Conservation (phyloP, 2,797 vertebrate genomes). For the Sebastes kiyomatsui region DNA sequence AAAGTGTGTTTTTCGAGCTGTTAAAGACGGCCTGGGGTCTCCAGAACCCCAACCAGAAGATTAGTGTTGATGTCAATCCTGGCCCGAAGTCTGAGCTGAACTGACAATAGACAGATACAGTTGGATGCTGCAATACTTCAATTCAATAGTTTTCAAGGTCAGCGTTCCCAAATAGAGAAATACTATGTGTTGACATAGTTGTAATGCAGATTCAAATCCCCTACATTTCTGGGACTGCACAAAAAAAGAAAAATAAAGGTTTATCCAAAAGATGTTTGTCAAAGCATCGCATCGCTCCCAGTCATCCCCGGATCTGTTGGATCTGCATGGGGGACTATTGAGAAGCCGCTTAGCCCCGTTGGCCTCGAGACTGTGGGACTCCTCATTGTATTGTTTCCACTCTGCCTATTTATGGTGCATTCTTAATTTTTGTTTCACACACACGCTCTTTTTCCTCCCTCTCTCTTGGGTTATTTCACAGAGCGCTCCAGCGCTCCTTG, state of each 20-base stretch:
- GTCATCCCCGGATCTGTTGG: slow-evolving; percentile 72
- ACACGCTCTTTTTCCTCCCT: slow-evolving; percentile 39
- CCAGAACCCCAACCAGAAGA: not conserved
- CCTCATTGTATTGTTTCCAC: slow-evolving; percentile 78
- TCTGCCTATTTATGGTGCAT: slow-evolving; percentile 82
- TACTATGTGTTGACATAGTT: slow-evolving; percentile 49
- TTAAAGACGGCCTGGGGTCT: not conserved
- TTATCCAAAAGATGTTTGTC: slow-evolving; percentile 72
- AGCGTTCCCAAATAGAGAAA: slow-evolving; percentile 56
- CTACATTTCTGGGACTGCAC: slow-evolving; percentile 60
- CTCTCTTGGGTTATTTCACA: slow-evolving; percentile 82
- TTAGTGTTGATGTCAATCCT: not conserved
- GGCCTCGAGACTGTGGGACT: slow-evolving; percentile 75
- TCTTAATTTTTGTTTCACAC: slow-evolving; percentile 79
- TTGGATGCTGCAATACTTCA: slow-evolving; percentile 12
- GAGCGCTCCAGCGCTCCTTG: slow-evolving; percentile 78
- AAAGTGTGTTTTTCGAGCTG: not conserved
- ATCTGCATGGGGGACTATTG: slow-evolving; percentile 65
- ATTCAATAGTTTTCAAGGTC: slow-evolving; percentile 77
- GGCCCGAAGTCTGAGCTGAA: not conserved
- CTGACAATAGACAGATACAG: not conserved
- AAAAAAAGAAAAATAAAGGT: slow-evolving; percentile 47
- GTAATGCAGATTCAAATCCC: slow-evolving; percentile 63
- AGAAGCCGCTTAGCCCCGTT: slow-evolving; percentile 60
- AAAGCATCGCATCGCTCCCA: slow-evolving; percentile 70